Conservation (phyloP, 2,888 invertebrate genomes). For the Noctuana brunneofusca region DNA sequence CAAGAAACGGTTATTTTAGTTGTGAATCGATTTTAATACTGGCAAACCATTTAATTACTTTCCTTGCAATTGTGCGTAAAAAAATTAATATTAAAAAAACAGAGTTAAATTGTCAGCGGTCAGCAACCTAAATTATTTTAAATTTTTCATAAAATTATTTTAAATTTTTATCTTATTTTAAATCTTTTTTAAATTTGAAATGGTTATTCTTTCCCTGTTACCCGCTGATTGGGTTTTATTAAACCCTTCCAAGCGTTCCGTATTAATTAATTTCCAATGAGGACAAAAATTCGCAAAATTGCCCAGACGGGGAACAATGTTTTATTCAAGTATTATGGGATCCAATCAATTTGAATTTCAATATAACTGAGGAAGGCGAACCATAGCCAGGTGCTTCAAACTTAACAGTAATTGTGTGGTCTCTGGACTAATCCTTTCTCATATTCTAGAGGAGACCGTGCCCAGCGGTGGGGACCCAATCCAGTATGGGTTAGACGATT, state of each 20-base stretch:
- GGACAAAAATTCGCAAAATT: conserved; percentile 18
- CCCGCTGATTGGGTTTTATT: conserved; percentile 25
- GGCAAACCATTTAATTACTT: too few species aligned
- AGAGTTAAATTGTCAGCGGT: too few species aligned
- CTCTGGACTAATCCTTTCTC: too few species aligned
- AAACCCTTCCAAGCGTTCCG: conserved; percentile 24
- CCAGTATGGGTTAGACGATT: too few species aligned
- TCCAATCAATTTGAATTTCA: conserved; percentile 17
- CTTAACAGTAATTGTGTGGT: background rate
- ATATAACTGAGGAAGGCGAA: background rate
- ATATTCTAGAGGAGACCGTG: too few species aligned
- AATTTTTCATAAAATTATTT: background rate
- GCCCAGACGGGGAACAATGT: conserved; percentile 15
- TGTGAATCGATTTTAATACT: too few species aligned
- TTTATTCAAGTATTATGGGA: conserved; percentile 19
- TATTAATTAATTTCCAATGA: conserved; percentile 31
- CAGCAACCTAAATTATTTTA: background rate
- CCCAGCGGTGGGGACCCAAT: too few species aligned
- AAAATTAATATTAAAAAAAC: too few species aligned
- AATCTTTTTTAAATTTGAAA: conserved; percentile 13
- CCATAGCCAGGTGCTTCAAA: background rate
- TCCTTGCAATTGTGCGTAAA: too few species aligned
- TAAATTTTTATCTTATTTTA: background rate
- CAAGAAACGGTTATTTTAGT: too few species aligned
- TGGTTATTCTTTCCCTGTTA: conserved; percentile 18